phyloP scores from a whole-genome alignment of 2,888 invertebrate genomes.

The Conops quadrifasciatus region DNA sequence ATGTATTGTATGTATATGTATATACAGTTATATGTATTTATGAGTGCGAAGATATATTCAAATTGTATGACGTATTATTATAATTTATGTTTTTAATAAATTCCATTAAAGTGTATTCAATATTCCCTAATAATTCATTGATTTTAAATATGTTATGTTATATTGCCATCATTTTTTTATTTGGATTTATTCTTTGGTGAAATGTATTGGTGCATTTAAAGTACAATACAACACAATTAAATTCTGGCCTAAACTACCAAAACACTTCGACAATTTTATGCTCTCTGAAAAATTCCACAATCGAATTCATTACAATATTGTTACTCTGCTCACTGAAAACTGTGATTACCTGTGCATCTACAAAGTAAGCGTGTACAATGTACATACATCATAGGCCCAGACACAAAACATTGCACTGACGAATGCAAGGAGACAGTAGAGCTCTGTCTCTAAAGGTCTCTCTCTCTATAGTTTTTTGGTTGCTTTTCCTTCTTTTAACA shows the following conservation, averaged over 20 bases:
- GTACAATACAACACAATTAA: neutral
- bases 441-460: no score
- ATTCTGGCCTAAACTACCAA: neutral
- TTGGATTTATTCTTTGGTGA: neutral
- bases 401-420: no score
- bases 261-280: neutral
- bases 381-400: no score
- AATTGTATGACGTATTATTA: neutral
- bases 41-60: conserved; percentile 10
- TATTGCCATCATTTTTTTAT: neutral
- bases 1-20: conserved; percentile 14
- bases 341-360: no score
- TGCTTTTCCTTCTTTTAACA: neutral
- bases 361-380: no score
- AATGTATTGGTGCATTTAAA: conserved; percentile 9
- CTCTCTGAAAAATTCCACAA: no score
- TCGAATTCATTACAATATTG: no score
- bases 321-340: no score
- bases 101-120: conserved; percentile 1
- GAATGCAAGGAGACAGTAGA: no score
- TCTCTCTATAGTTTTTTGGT: neutral
- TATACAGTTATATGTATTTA: conserved; percentile 17
- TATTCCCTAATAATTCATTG: conserved; percentile 24
- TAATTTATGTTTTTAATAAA: neutral
- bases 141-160: neutral